These are phyloP conservation scores for Sinohyriopsis cumingii DNA, from an alignment of 2,888 invertebrate species.

Conservation along the genomic window DNA sequence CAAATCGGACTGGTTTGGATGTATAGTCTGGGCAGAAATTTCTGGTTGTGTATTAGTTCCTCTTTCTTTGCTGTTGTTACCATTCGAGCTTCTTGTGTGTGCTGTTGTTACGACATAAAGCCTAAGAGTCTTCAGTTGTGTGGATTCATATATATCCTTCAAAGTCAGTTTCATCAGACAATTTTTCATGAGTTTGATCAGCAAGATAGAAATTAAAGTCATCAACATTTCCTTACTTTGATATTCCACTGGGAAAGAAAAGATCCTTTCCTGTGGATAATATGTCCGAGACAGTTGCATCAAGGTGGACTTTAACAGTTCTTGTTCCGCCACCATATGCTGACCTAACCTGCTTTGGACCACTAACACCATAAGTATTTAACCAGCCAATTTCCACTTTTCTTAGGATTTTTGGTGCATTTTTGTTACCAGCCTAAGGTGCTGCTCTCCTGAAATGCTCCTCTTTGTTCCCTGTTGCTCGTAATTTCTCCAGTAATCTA, in stretches of 20 bases:
- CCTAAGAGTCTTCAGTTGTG: not conserved
- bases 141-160: not conserved
- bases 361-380: not conserved
- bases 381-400: constrained; percentile 4
- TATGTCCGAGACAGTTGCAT: too few species aligned
- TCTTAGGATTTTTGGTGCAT: not conserved
- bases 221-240: constrained; percentile 5
- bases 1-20: too few species aligned
- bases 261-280: too few species aligned
- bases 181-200: not conserved
- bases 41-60: constrained; percentile 1
- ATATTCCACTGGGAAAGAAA: too few species aligned
- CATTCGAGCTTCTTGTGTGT: constrained; percentile 2
- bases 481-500: too few species aligned
- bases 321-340: constrained; percentile 8
- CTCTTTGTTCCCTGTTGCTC: too few species aligned
- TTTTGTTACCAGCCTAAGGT: too few species aligned
- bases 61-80: not conserved
- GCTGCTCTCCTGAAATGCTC: too few species aligned
- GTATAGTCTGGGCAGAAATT: too few species aligned
- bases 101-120: not conserved
- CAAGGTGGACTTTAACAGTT: not conserved
- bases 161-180: not conserved
- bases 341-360: constrained; percentile 3
- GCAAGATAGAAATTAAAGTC: constrained; percentile 4